Conservation (phyloP, 2,797 vertebrate genomes). For the Macropus fuliginosus region DNA sequence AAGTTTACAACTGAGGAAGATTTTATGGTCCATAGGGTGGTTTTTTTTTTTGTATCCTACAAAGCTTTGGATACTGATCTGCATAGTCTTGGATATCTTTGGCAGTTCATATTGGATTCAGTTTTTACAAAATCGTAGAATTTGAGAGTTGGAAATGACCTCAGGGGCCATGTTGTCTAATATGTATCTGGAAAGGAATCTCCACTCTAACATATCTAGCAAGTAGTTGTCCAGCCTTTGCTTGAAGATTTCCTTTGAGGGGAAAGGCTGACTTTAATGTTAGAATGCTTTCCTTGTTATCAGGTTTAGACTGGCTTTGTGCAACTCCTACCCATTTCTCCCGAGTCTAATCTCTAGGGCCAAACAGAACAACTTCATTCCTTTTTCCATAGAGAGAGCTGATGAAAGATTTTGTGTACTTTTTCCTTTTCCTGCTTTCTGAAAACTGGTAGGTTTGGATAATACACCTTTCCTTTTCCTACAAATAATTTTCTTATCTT, state of each 20-base stretch:
- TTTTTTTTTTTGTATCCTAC: not conserved
- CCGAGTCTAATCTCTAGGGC: not conserved
- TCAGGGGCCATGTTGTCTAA: not conserved
- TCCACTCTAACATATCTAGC: not conserved
- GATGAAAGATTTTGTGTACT: not conserved
- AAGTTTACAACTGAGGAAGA: not conserved
- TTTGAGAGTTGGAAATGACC: not conserved
- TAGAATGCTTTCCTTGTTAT: not conserved
- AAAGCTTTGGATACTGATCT: not conserved
- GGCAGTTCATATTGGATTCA: not conserved
- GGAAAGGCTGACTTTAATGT: not conserved
- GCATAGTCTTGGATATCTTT: not conserved
- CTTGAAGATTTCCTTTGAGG: not conserved
- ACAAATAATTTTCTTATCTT: not conserved
- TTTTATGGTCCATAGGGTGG: not conserved
- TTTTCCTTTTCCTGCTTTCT: not conserved
- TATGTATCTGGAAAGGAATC: not conserved
- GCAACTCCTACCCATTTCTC: not conserved
- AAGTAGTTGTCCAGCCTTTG: not conserved
- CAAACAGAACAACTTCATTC: not conserved
- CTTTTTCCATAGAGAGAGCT: not conserved
- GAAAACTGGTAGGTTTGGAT: not conserved
- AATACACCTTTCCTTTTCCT: not conserved
- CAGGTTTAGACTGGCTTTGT: not conserved
- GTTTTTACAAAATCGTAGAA: not conserved